Base-by-base conservation (phyloP, 2,113 vertebrate species). In the Oncorhynchus clarkii region DNA sequence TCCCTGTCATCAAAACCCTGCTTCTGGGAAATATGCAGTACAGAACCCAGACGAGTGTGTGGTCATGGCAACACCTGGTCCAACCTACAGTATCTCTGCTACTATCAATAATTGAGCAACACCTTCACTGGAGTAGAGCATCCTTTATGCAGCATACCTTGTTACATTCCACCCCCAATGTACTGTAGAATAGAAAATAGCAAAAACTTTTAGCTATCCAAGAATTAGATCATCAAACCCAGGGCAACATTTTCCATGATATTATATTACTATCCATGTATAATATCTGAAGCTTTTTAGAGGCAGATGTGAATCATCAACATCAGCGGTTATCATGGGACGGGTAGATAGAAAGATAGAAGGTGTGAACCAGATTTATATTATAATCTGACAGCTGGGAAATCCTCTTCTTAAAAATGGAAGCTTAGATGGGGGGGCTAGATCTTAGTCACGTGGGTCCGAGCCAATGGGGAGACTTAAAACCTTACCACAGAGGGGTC, bases 1-100 rank as follows among this genome's bases (percentile, higher is more conserved):
- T 84, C 80, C 78, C 76, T 71, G 78, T 75, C 65, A 60, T 80
- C 75, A 71, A 78, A 81, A 82, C 74, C 72, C 75, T 78, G 67
- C 18, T 16, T 72, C 24, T 71, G 76, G 60, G 54, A 65, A 64
- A 71, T 27, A 31, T 45, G 39, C 24, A 22, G 31, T 67, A 67
- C 83, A 80, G 79, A 76, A 75, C 79, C 80, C 75, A 80, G 82
- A 74, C 71, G 76, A 75, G 74, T 73, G 24, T 27, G 67, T 67
- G 67, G 67, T 77, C 31, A 59, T 70, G 65, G 71, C 64, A 60
- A 72, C 72, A 66, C 64, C 77, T 59, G 68, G 71, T 27, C 57
- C 69, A 9, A 27, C 20, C 68, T 69, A 68, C 3, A 8, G 65
- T 29, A 31, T 67, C 26, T 29, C 65, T 22, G 5, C 3, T 22